A percentile compares a stretch with the other conserved stretches of the same genome.
These are phyloP conservation scores for Nothobranchius kuhntae DNA, from an alignment of 2,113 vertebrate species.

Conservation along the genomic window DNA sequence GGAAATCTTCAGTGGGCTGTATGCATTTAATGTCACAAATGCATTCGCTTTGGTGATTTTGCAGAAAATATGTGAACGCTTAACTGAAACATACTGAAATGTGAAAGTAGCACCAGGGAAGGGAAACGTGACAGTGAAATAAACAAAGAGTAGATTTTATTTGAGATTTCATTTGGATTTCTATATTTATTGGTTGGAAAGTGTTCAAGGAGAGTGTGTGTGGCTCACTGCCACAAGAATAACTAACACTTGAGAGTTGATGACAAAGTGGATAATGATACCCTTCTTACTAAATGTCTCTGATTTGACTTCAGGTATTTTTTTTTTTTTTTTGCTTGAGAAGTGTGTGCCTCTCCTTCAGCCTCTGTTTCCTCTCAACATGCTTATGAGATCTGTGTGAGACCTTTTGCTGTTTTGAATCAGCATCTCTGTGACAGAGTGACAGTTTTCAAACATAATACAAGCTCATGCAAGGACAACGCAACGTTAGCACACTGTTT, in stretches of 20 bases:
- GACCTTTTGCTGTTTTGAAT: background rate
- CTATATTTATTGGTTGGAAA: background rate
- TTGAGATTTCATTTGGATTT: background rate
- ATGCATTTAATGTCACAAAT: background rate
- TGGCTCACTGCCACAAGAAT: background rate
- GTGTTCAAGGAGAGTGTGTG: background rate
- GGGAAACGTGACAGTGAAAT: background rate
- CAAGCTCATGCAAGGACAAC: background rate
- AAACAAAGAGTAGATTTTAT: background rate
- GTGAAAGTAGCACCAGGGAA: background rate
- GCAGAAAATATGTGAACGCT: background rate
- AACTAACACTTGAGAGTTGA: constrained; percentile 2
- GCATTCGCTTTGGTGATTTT: background rate
- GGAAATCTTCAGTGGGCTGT: background rate
- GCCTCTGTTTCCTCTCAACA: background rate
- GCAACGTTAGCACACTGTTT: background rate
- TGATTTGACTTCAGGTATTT: background rate
- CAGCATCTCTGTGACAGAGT: no score
- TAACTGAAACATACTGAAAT: background rate
- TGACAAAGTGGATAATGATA: background rate
- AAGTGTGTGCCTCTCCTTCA: background rate
- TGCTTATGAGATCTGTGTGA: background rate
- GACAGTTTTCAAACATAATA: background rate
- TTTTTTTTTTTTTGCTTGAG: background rate
- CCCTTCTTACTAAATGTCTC: background rate